Base-by-base conservation (phyloP, 2,113 vertebrate species). In the Chaenogobius annularis region DNA sequence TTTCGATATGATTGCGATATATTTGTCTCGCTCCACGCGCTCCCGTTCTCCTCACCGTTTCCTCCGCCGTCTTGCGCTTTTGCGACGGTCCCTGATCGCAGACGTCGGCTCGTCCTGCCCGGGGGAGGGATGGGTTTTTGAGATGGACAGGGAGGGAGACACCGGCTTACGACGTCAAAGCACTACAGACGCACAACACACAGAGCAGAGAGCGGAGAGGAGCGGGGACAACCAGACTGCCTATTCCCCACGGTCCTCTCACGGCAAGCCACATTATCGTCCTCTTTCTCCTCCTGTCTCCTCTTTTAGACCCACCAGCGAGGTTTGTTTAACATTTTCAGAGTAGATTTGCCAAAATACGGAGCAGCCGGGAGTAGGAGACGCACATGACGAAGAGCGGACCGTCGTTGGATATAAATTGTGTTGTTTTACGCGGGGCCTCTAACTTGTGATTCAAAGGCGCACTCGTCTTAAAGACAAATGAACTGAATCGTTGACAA, bases 151-250 rank as follows among this genome's bases (percentile, higher is more conserved):
- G 88, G 91, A 90, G 92, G 92, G 92, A 93, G 93, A 94, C 93
- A 94, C 93, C 92, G 92, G 92, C 83, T 94, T 93, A 92, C 92
- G 90, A 93, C 92, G 93, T 93, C 93, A 93, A 92, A 91, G 86
- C 88, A 90, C 85, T 89, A 87, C 71, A 88, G 83, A 90, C 88
- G 81, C 89, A 84, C 89, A 84, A 50, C 58, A 47, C 71, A 43
- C 69, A 43, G 44, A 52, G 54, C 54, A 71, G 50, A 58, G 55
- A 58, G 72, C 72, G 69, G 71, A 73, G 83, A 75, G 74, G 63
- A 50, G 80, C 86, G 84, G 87, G 78, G 81, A 87, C 84, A 70
- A 77, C 66, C 88, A 88, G 86, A 89, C 87, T 77, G 86, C 63
- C 87, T 77, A 72, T 88, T 87, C 89, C 85, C 87, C 7, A 47